phyloP scores from a whole-genome alignment of 2,113 vertebrate species.

The Brachyistius frenatus region DNA sequence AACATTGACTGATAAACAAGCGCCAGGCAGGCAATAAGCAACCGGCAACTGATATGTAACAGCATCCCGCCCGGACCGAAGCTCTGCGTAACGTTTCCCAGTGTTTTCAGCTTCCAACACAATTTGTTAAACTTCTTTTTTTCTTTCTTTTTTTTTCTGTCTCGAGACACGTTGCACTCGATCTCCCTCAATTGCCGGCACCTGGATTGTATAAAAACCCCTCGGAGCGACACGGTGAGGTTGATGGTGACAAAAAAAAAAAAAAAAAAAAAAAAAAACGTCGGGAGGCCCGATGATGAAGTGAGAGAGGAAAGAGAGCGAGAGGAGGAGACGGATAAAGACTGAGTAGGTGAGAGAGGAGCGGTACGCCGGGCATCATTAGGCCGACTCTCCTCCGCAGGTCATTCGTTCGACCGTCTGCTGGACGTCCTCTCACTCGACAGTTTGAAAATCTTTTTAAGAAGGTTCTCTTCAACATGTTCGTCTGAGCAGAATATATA shows the following conservation, averaged over 20 bases:
- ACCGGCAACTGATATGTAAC: constrained; percentile 44
- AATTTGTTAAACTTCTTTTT: constrained; percentile 42
- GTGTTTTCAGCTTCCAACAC: constrained; percentile 6
- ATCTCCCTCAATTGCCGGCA: constrained; percentile 63
- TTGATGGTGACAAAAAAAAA: constrained; percentile 33
- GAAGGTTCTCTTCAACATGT: too few relatives aligned
- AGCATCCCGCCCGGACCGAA: constrained; percentile 43
- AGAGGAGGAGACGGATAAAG: constrained; percentile 52
- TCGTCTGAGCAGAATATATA: too few relatives aligned
- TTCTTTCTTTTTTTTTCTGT: not conserved
- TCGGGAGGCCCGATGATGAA: constrained; percentile 69
- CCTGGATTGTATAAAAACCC: constrained; percentile 75
- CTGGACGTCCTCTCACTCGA: constrained; percentile 58
- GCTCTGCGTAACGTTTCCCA: constrained; percentile 67
- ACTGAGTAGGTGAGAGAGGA: constrained; percentile 75
- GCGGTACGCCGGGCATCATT: constrained; percentile 71
- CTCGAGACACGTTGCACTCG: constrained; percentile 25
- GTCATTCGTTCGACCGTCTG: constrained; percentile 63
- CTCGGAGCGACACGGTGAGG: constrained; percentile 43
- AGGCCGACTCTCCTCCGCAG: constrained; percentile 58
- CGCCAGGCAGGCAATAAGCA: not conserved
- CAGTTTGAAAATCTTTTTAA: not conserved
- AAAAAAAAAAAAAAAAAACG: constrained; percentile 17
- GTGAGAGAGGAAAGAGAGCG: constrained; percentile 57
- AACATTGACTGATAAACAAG: constrained; percentile 47